Evolutionary conservation across 2,113 vertebrate genomes (phyloP).

Genomic region (Oxyura jamaicensis): DNA sequence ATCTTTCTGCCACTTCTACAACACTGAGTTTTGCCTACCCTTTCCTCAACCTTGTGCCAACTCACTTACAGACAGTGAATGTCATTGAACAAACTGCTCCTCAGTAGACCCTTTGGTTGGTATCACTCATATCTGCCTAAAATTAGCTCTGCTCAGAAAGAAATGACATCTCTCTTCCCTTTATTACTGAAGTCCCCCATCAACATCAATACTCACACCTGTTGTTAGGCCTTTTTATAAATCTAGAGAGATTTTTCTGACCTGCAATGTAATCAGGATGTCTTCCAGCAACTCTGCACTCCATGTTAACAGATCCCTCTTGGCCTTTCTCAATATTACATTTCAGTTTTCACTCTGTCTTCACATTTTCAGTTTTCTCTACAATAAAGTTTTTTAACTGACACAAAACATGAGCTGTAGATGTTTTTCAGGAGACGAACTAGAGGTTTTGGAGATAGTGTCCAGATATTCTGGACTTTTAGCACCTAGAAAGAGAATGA

Average conservation of each 20-base stretch:
- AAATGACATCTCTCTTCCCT: not conserved
- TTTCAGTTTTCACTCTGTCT: not conserved
- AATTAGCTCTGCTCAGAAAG: not conserved
- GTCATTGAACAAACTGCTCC: not conserved
- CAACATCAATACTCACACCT: not conserved
- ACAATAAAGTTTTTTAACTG: not conserved
- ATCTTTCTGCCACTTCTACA: not conserved
- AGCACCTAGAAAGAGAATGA: not conserved
- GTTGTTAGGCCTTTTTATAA: not conserved
- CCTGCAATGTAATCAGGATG: not conserved
- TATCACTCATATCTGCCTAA: not conserved
- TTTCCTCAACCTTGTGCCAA: not conserved
- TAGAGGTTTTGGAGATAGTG: not conserved
- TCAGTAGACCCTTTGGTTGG: not conserved
- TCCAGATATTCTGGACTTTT: not conserved
- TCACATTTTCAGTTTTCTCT: not conserved
- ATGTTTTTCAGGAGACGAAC: not conserved
- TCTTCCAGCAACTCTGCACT: not conserved
- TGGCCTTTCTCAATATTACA: not conserved
- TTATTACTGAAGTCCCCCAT: not conserved
- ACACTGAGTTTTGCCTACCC: not conserved
- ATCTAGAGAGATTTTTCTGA: not conserved
- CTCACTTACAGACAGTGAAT: not conserved
- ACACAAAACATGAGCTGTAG: not conserved
- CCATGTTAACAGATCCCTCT: not conserved